phyloP scores from a whole-genome alignment of 2,113 vertebrate species.

The Megaptera novaeangliae region DNA sequence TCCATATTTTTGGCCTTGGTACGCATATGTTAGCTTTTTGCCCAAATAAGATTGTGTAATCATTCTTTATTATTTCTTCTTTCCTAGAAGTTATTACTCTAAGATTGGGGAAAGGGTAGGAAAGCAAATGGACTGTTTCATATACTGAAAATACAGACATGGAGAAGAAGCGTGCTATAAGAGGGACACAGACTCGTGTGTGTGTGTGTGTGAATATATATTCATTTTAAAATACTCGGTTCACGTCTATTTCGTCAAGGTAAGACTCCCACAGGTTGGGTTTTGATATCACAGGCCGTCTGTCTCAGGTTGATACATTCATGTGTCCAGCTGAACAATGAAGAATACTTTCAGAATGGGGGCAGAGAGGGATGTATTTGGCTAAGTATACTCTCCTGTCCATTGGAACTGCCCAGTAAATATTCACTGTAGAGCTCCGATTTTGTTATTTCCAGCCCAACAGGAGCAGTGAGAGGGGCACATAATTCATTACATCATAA shows the following conservation, averaged over 20 bases:
- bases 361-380: not conserved
- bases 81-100: conserved; percentile 76
- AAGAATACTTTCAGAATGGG: not conserved
- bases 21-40: conserved; percentile 83
- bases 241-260: not conserved
- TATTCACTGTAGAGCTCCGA: not conserved
- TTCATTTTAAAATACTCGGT: not conserved
- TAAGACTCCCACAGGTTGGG: not conserved
- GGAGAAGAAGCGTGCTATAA: not conserved
- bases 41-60: conserved; percentile 81
- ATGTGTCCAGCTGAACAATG: not conserved
- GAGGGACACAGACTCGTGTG: accelerated
- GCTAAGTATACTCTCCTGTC: not conserved
- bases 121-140: not conserved
- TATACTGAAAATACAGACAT: not conserved
- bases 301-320: not conserved
- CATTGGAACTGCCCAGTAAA: not conserved
- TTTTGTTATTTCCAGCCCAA: not conserved
- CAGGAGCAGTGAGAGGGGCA: not conserved
- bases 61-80: conserved; percentile 80
- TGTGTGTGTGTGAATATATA: not conserved
- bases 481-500: not conserved
- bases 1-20: conserved; percentile 82
- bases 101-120: not conserved
- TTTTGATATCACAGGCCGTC: not conserved